Conservation (phyloP, 1,140 invertebrate genomes). For the Drosophila erecta region DNA sequence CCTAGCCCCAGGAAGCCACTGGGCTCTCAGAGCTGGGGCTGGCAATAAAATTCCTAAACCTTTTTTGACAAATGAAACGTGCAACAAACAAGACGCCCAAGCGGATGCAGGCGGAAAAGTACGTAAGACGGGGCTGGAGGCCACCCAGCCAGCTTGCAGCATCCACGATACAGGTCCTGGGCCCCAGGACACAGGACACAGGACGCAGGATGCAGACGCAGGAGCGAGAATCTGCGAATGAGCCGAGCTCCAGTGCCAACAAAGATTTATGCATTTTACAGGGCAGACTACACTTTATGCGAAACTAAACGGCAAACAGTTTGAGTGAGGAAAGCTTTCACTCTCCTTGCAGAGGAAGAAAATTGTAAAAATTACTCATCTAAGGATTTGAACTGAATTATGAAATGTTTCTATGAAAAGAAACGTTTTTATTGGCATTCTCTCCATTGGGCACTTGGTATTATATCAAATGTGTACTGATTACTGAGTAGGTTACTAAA, state of each 20-base stretch:
- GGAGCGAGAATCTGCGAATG: conserved; percentile 3
- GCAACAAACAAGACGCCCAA: conserved; percentile 71
- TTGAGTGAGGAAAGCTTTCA: conserved; percentile 64
- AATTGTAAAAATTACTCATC: not conserved
- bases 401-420: no score
- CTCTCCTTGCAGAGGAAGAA: conserved; percentile 26
- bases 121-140: conserved; percentile 12
- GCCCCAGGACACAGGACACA: not conserved
- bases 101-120: conserved; percentile 36
- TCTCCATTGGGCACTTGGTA: no score
- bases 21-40: conserved; percentile 15
- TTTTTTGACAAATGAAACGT: conserved; percentile 78
- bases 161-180: conserved; percentile 21
- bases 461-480: no score
- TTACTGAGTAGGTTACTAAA: no score
- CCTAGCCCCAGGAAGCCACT: conserved; percentile 6
- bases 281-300: conserved; percentile 65
- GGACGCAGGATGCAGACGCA: not conserved
- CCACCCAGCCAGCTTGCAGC: conserved; percentile 9
- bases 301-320: conserved; percentile 77
- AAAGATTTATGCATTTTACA: conserved; percentile 79
- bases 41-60: conserved; percentile 66
- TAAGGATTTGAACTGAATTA: no score
- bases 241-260: conserved; percentile 57
- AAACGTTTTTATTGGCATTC: no score